A percentile compares a stretch with the other conserved stretches of the same genome.
These are phyloP conservation scores for Ia io DNA, from an alignment of 2,113 vertebrate species.

Conservation along the genomic window DNA sequence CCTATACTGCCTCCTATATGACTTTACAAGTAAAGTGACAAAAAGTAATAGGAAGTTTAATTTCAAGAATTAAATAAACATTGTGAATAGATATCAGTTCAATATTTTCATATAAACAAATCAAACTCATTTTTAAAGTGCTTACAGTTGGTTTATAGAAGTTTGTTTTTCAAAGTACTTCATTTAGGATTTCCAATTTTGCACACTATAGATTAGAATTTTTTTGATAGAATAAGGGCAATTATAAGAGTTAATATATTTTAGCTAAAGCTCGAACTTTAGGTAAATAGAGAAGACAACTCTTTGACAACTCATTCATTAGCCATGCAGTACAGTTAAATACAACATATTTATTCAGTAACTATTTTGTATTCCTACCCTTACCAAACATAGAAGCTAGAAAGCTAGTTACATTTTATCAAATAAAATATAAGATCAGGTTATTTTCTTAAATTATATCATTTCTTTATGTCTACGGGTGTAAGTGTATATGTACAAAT, in stretches of 20 bases:
- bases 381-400: neutral
- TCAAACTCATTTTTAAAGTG: neutral
- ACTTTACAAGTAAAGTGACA: neutral
- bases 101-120: neutral
- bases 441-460: neutral
- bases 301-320: neutral
- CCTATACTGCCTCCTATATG: neutral
- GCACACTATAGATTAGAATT: neutral
- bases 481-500: neutral
- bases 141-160: neutral
- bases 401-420: neutral
- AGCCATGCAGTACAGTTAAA: neutral
- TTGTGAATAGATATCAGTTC: neutral
- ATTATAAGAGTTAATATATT: neutral
- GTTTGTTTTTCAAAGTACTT: neutral
- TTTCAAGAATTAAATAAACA: neutral
- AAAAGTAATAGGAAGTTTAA: neutral
- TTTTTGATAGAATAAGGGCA: neutral
- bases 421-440: neutral
- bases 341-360: neutral
- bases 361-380: neutral
- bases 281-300: neutral
- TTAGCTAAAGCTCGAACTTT: neutral
- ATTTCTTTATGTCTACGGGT: neutral
- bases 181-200: neutral